A percentile compares a stretch with the other conserved stretches of the same genome.
Evolutionary conservation across 1,140 invertebrate species (phyloP).

Genomic region (Eufriesea mexicana): DNA sequence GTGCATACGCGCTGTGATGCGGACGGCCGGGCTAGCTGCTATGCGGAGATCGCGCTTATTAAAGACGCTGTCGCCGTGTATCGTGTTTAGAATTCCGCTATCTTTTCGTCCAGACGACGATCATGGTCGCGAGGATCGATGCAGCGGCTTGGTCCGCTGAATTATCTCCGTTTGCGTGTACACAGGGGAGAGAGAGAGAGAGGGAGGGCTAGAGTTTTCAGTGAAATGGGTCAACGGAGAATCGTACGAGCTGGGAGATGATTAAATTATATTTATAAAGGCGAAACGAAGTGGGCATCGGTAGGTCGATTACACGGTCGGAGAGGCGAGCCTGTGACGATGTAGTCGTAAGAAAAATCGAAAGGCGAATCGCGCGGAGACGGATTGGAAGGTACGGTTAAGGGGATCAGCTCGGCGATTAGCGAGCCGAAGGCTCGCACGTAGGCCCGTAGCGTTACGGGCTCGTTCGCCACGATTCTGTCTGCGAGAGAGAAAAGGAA

Average conservation of each 20-base stretch:
- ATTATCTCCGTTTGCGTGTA: too few relatives aligned
- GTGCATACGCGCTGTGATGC: constrained; percentile 36
- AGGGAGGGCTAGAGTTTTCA: too few relatives aligned
- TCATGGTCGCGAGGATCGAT: not conserved
- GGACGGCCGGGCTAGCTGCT: constrained; percentile 24
- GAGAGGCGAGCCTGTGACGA: not conserved
- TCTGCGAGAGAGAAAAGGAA: constrained; percentile 28
- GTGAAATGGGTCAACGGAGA: not conserved
- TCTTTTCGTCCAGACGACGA: constrained; percentile 44
- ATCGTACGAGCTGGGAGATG: too few relatives aligned
- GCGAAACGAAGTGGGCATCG: constrained; percentile 17
- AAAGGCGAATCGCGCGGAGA: not conserved
- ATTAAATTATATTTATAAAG: too few relatives aligned
- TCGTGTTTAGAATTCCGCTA: not conserved
- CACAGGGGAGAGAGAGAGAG: too few relatives aligned
- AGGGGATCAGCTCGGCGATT: constrained; percentile 8
- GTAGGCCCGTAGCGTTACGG: not conserved
- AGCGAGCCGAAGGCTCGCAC: not conserved
- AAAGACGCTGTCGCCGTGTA: constrained; percentile 8
- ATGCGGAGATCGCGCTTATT: constrained; percentile 45
- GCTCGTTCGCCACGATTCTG: too few relatives aligned
- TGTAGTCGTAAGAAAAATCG: not conserved
- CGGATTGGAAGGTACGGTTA: not conserved
- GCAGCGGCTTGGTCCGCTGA: not conserved
- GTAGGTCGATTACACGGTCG: constrained; percentile 14